These are phyloP conservation scores for Botia kubotai DNA, from an alignment of 2,797 vertebrate species.

Conservation along the genomic window DNA sequence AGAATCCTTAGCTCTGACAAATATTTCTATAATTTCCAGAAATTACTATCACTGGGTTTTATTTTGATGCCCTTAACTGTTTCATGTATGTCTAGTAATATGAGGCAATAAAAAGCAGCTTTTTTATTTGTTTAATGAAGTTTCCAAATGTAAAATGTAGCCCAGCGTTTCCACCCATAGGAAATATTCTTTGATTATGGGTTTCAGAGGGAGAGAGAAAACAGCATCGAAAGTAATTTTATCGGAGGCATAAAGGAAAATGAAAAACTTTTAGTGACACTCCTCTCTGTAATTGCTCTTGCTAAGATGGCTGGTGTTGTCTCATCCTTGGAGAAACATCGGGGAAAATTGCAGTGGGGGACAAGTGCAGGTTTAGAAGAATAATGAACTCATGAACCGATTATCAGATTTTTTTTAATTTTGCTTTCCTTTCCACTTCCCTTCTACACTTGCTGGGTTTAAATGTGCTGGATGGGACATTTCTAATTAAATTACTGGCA, in stretches of 20 bases:
- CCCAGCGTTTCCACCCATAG: conserved; percentile 69
- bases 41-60: conserved; percentile 32
- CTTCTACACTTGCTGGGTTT: conserved; percentile 17
- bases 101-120: conserved; percentile 71
- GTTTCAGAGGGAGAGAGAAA: conserved; percentile 67
- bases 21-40: conserved; percentile 26
- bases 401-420: conserved; percentile 22
- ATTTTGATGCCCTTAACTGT: conserved; percentile 42
- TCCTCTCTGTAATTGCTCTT: conserved; percentile 72
- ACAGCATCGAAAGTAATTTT: conserved; percentile 77
- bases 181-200: conserved; percentile 82
- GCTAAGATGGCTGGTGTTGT: conserved; percentile 56
- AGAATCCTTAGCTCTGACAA: conserved; percentile 15
- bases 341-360: conserved; percentile 65
- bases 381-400: conserved; percentile 52
- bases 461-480: background rate
- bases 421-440: conserved; percentile 12
- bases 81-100: conserved; percentile 42
- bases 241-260: conserved; percentile 72
- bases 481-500: background rate
- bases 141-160: conserved; percentile 72
- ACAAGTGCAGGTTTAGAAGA: conserved; percentile 43
- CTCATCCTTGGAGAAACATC: conserved; percentile 71
- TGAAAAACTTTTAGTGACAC: conserved; percentile 73
- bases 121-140: conserved; percentile 78